These are phyloP conservation scores for Zeuzera pyrina DNA, from an alignment of 2,888 invertebrate genomes.

Conservation along the genomic window DNA sequence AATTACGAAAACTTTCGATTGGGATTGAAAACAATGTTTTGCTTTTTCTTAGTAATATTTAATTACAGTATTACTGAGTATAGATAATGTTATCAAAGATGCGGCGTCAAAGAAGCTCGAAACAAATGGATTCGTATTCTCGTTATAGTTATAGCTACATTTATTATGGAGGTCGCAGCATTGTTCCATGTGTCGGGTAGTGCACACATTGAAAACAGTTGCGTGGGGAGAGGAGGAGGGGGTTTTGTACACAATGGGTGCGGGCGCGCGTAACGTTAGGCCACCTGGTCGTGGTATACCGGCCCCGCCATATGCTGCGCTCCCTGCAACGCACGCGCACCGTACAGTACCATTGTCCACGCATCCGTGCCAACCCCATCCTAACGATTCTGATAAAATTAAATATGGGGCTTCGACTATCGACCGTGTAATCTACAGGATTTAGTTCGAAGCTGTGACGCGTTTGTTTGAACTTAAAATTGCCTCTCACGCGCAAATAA, in stretches of 20 bases:
- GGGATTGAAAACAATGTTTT: too few species aligned
- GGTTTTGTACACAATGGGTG: conserved; percentile 52
- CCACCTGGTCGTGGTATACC: conserved; percentile 65
- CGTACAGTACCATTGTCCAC: conserved; percentile 14
- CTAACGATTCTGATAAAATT: too few species aligned
- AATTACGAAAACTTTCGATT: too few species aligned
- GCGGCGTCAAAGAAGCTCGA: conserved; percentile 8
- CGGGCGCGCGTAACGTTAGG: conserved; percentile 64
- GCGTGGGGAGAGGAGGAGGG: conserved; percentile 17
- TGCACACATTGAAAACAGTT: conserved; percentile 22
- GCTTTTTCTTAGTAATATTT: too few species aligned
- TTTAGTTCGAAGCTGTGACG: too few species aligned
- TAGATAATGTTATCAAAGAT: too few species aligned
- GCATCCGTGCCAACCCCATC: conserved; percentile 21
- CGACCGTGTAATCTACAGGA: too few species aligned
- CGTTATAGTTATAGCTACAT: conserved; percentile 12
- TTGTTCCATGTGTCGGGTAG: conserved; percentile 44
- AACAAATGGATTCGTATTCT: conserved; percentile 10
- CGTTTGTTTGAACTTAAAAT: too few species aligned
- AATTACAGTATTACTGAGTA: too few species aligned
- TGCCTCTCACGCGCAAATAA: too few species aligned
- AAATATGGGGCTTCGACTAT: background rate
- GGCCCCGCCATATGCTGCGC: conserved; percentile 63
- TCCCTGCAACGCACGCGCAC: conserved; percentile 17
- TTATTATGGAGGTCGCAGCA: conserved; percentile 33